A percentile compares a stretch with the other conserved stretches of the same genome.
Evolutionary conservation across 1,140 invertebrate species (phyloP).

Genomic region (Branchinecta lindahli): DNA sequence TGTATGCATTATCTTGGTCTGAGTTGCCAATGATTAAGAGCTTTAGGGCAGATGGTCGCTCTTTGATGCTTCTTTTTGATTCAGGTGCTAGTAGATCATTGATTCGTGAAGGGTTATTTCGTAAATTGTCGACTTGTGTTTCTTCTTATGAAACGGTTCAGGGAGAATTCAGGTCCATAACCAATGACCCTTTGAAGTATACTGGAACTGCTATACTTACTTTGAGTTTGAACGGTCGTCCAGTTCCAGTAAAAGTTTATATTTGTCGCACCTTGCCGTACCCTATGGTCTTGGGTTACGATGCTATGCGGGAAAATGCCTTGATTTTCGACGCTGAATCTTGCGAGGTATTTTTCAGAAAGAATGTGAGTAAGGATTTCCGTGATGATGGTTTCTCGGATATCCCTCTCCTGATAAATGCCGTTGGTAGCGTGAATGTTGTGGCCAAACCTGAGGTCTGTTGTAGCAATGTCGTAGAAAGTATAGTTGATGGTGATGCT

Average conservation of each 20-base stretch:
- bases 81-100: slow-evolving; percentile 5
- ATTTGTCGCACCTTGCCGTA: slow-evolving; percentile 5
- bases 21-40: slow-evolving; percentile 8
- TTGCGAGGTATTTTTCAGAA: slow-evolving; percentile 5
- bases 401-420: too few relatives aligned
- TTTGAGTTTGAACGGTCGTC: slow-evolving; percentile 8
- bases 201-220: not conserved
- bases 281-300: slow-evolving; percentile 4
- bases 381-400: too few relatives aligned
- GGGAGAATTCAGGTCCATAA: slow-evolving; percentile 5
- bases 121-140: slow-evolving; percentile 5
- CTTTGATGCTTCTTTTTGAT: slow-evolving; percentile 5
- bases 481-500: too few relatives aligned
- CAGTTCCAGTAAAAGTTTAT: slow-evolving; percentile 2
- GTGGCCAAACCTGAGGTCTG: too few relatives aligned
- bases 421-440: too few relatives aligned
- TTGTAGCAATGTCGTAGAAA: too few relatives aligned
- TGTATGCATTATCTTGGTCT: not conserved
- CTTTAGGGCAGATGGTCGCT: not conserved
- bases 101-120: slow-evolving; percentile 5
- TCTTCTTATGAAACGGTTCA: slow-evolving; percentile 8
- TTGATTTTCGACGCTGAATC: slow-evolving; percentile 5
- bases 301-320: slow-evolving; percentile 4
- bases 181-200: too few relatives aligned
- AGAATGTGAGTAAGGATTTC: slow-evolving; percentile 9